Evolutionary conservation across 2,888 invertebrate species (phyloP).

Genomic region (Creontiades dilutus): DNA sequence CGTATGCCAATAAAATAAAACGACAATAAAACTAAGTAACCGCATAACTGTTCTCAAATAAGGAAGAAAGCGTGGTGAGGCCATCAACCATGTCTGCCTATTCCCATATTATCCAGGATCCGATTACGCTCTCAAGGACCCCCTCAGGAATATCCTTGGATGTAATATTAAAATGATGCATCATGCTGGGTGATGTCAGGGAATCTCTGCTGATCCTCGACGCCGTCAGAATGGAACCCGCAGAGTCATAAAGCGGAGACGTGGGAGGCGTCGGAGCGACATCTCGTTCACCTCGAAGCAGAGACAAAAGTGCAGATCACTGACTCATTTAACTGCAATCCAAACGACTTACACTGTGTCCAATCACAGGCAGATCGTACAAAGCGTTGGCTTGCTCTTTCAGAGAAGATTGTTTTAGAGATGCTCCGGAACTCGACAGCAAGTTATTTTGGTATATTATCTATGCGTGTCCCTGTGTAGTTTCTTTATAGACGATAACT

Average conservation of each 20-base stretch:
- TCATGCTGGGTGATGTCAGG: slow-evolving; percentile 32
- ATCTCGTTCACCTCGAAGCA: background rate
- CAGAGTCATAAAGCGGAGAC: background rate
- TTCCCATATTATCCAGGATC: background rate
- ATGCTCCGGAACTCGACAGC: too few species aligned
- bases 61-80: slow-evolving; percentile 23
- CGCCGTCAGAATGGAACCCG: background rate
- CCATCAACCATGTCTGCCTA: slow-evolving; percentile 27
- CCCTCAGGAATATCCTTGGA: background rate
- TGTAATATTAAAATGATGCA: background rate
- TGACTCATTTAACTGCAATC: too few species aligned
- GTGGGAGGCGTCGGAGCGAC: background rate
- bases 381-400: too few species aligned
- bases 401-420: too few species aligned
- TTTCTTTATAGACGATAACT: too few species aligned
- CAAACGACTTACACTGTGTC: too few species aligned
- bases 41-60: slow-evolving; percentile 13
- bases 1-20: background rate
- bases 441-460: too few species aligned
- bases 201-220: background rate
- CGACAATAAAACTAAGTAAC: slow-evolving; percentile 23
- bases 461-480: too few species aligned
- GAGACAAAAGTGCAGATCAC: slow-evolving; percentile 28
- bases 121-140: slow-evolving; percentile 32
- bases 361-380: too few species aligned